Conservation (phyloP, 2,797 vertebrate species). For the Rhinella marina region DNA sequence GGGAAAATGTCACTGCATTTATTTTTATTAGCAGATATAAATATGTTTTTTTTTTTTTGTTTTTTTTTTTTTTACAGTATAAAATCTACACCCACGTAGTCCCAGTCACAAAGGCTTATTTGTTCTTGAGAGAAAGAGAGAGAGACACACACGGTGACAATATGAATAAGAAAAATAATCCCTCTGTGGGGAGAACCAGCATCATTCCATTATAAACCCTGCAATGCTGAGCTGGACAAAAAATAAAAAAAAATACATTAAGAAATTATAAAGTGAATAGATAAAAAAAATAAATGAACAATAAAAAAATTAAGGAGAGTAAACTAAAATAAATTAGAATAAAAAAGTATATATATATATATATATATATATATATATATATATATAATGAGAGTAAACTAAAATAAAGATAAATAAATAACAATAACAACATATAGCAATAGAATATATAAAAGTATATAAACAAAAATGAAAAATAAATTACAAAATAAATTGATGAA, state of each 20-base stretch:
- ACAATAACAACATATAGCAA: too few relatives aligned
- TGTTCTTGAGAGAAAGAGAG: conserved; percentile 14
- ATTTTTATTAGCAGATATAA: conserved; percentile 52
- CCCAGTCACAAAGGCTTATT: conserved; percentile 25
- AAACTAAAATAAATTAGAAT: too few relatives aligned
- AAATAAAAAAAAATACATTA: not conserved
- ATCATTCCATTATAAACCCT: conserved; percentile 31
- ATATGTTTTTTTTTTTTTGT: not conserved
- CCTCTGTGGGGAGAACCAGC: not conserved
- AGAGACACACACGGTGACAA: conserved; percentile 31
- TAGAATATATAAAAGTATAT: too few relatives aligned
- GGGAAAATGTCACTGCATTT: conserved; percentile 51
- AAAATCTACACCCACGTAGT: conserved; percentile 34
- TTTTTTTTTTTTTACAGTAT: conserved; percentile 35
- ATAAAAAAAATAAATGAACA: too few relatives aligned
- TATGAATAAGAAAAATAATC: conserved; percentile 35
- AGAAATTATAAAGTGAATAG: too few relatives aligned
- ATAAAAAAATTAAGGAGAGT: not conserved
- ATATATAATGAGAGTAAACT: too few relatives aligned
- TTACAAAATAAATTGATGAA: too few relatives aligned
- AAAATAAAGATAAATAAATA: too few relatives aligned
- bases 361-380: too few relatives aligned
- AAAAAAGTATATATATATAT: too few relatives aligned
- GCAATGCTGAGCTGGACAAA: not conserved
- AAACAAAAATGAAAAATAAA: too few relatives aligned